phyloP scores from a whole-genome alignment of 2,113 vertebrate species.

The Rhinolophus ferrumequinum region DNA sequence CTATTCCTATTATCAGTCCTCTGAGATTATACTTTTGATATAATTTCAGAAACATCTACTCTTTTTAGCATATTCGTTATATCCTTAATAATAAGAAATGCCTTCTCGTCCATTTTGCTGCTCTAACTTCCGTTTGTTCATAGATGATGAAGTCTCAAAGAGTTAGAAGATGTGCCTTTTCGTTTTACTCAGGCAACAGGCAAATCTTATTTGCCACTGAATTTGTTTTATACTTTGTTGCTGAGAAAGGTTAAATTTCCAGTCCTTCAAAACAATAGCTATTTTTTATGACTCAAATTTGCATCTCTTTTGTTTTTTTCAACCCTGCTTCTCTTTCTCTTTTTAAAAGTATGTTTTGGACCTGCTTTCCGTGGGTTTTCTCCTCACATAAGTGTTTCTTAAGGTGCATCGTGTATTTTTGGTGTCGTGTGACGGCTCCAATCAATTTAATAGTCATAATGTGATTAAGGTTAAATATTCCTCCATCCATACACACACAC shows the following conservation, averaged over 20 bases:
- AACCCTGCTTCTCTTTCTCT: neutral
- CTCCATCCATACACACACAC: neutral
- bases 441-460: neutral
- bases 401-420: neutral
- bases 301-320: neutral
- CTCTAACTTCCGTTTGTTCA: slow-evolving; percentile 10
- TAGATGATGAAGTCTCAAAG: slow-evolving; percentile 51
- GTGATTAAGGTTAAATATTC: neutral
- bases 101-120: slow-evolving; percentile 66
- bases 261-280: slow-evolving; percentile 41
- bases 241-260: slow-evolving; percentile 43
- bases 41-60: neutral
- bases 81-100: slow-evolving; percentile 6
- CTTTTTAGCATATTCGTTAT: neutral
- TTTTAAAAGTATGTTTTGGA: neutral
- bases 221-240: slow-evolving; percentile 74
- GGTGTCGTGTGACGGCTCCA: neutral
- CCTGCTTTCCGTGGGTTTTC: neutral
- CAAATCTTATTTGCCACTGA: slow-evolving; percentile 53
- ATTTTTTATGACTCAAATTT: neutral
- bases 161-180: neutral
- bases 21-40: neutral
- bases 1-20: neutral
- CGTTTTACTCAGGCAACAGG: neutral
- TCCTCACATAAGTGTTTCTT: neutral